These are phyloP conservation scores for Trematomus loennbergii DNA, from an alignment of 2,113 vertebrate species.

Conservation along the genomic window DNA sequence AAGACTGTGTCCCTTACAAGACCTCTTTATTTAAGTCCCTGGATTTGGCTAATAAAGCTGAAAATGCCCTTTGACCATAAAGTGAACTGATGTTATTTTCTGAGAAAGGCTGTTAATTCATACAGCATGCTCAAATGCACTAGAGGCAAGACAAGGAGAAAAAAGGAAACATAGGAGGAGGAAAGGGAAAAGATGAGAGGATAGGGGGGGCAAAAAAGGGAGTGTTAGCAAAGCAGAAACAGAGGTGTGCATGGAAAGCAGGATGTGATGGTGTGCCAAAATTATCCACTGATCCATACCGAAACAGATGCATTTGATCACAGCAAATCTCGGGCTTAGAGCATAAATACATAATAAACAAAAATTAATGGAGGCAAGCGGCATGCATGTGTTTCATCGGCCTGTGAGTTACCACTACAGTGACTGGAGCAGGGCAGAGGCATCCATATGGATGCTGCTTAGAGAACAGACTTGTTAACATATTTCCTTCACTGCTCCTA, in stretches of 20 bases:
- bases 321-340: slow-evolving; percentile 78
- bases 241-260: slow-evolving; percentile 59
- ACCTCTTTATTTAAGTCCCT: slow-evolving; percentile 70
- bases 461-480: slow-evolving; percentile 80
- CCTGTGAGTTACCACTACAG: slow-evolving; percentile 72
- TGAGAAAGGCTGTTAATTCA: slow-evolving; percentile 60
- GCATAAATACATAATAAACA: slow-evolving; percentile 85
- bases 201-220: slow-evolving; percentile 19
- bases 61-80: slow-evolving; percentile 76
- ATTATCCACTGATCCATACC: slow-evolving; percentile 74
- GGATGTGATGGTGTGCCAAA: slow-evolving; percentile 73
- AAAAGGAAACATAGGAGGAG: slow-evolving; percentile 19
- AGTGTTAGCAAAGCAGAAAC: slow-evolving; percentile 45
- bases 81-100: slow-evolving; percentile 73
- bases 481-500: slow-evolving; percentile 70
- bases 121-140: slow-evolving; percentile 59
- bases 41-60: slow-evolving; percentile 74
- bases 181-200: slow-evolving; percentile 34
- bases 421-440: slow-evolving; percentile 74
- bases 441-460: slow-evolving; percentile 83
- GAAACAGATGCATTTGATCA: slow-evolving; percentile 83
- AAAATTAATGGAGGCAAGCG: slow-evolving; percentile 75
- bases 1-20: slow-evolving; percentile 55
- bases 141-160: slow-evolving; percentile 37
- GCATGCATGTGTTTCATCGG: slow-evolving; percentile 69